Evolutionary conservation across 2,888 invertebrate species (phyloP), one percentile per base, ranked within the genome.

Genomic region (Pristionchus maxplancki): DNA sequence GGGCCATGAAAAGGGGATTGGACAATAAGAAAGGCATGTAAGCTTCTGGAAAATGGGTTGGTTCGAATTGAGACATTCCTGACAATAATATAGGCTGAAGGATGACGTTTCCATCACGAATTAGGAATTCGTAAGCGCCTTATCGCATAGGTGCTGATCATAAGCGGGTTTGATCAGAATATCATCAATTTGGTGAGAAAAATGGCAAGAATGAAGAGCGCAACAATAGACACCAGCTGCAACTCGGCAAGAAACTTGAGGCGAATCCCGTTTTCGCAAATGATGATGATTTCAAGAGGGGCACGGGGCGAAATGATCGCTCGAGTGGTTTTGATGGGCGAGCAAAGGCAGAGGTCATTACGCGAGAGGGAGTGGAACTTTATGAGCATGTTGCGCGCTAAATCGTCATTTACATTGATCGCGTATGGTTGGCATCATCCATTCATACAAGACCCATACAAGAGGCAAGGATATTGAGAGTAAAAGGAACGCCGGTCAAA

Each of bases 221-320:
- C 20, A 5, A 20, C 58, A 58, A 28, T 1, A 1, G 34, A 34
- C 8, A 34, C 37, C 2, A 71, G 71, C 37, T 24, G 34, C 34
- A 71, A 24, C 37, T 37, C 28, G 28, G 28, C 62, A 67, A 67
- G 71, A 20, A 71, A 78, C n/a, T n/a, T 44, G 28, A 2, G 78
- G 28, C 28, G 40, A 40, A 24, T 78, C 78, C 78, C 78, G 78
- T 78, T 78, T n/a, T 78, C n/a, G 78, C 78, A 48, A 78, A 78
- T 78, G 78, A 78, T 78, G 78, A 78, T 78, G 78, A 78, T 78
- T 78, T 78, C 44, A 28, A 78, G 44, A 78, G 78, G 44, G 3
- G 37, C 4, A 24, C 17, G 53, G 13, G 50, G 50, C 50, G 50
- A 50, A 58, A 11, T 74, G 71, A 78, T 40, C n/a, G 44, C 40